phyloP scores from a whole-genome alignment of 2,888 invertebrate species.

The Ophion costatus region DNA sequence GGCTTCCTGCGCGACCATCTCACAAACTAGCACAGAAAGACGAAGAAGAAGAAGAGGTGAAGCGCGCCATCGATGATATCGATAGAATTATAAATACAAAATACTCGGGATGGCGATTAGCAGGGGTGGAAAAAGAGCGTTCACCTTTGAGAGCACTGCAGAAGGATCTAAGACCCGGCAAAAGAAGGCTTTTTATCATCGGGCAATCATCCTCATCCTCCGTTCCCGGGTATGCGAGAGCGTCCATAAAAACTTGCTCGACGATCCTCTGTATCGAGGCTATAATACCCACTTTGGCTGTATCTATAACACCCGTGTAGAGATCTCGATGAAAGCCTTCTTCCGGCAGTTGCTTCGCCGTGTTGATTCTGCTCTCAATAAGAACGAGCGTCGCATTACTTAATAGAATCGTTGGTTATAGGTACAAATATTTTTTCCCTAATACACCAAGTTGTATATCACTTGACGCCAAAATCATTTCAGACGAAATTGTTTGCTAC shows the following conservation, averaged over 20 bases:
- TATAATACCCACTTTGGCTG: constrained; percentile 91
- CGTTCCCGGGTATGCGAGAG: constrained; percentile 91
- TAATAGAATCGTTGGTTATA: not conserved
- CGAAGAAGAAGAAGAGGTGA: not conserved
- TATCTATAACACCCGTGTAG: constrained; percentile 93
- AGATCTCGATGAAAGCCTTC: constrained; percentile 95
- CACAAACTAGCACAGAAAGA: constrained; percentile 87
- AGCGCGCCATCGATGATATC: constrained; percentile 1
- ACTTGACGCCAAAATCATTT: not conserved
- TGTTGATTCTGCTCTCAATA: constrained; percentile 85
- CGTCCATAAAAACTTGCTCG: constrained; percentile 95
- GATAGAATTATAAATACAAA: constrained; percentile 40
- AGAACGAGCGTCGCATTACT: not conserved
- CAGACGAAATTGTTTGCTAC: not conserved
- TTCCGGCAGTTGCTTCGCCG: constrained; percentile 93
- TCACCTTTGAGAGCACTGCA: constrained; percentile 94
- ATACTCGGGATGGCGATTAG: constrained; percentile 12
- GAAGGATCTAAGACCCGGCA: constrained; percentile 93
- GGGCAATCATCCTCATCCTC: constrained; percentile 94
- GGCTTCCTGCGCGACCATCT: constrained; percentile 92
- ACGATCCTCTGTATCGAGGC: constrained; percentile 94
- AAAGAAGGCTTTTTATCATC: constrained; percentile 92
- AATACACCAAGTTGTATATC: constrained; percentile 8
- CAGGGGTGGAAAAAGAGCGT: constrained; percentile 8
- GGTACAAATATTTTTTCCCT: constrained; percentile 10